phyloP scores from a whole-genome alignment of 2,797 vertebrate genomes.

The Lepilemur septentrionalis region DNA sequence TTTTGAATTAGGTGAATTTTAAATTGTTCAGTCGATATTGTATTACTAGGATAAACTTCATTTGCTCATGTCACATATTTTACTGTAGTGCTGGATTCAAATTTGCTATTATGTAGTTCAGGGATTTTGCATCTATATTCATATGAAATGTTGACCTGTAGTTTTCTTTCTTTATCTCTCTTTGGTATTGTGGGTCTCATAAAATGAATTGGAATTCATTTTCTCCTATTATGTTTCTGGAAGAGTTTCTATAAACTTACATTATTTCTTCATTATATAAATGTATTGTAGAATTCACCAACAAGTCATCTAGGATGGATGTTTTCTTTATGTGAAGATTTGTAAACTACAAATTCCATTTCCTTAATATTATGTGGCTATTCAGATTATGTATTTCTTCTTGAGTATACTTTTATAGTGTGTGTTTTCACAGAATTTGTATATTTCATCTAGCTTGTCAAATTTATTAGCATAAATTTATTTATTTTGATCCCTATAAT shows the following conservation, averaged over 20 bases:
- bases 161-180: background rate
- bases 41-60: background rate
- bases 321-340: background rate
- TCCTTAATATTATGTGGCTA: background rate
- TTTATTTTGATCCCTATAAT: background rate
- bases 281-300: background rate
- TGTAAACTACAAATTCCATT: background rate
- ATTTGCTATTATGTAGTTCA: background rate
- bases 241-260: background rate
- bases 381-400: background rate
- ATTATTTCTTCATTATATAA: background rate
- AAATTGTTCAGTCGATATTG: background rate
- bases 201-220: background rate
- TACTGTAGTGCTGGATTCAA: background rate
- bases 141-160: background rate
- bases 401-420: background rate
- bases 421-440: background rate
- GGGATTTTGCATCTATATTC: background rate
- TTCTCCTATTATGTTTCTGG: background rate
- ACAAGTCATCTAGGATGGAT: background rate
- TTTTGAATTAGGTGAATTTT: background rate
- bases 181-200: background rate
- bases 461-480: background rate
- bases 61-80: background rate
- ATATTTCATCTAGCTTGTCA: background rate